Evolutionary conservation across 2,797 vertebrate species (phyloP).

Genomic region (Gadopsis bispinosus): DNA sequence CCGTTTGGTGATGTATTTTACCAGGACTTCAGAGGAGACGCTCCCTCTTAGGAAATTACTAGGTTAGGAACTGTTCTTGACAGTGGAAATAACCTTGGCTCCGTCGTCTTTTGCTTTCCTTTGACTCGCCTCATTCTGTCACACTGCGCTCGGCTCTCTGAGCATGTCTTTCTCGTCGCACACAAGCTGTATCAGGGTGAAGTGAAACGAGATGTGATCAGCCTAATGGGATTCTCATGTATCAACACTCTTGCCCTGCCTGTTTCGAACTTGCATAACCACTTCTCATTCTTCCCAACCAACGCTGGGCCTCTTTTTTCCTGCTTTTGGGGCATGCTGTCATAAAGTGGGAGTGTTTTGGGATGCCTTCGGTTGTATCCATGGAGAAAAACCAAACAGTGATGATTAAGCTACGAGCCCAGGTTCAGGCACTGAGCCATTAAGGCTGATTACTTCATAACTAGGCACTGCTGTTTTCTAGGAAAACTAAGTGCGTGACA

Average conservation of each 20-base stretch:
- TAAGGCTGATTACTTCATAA: constrained; percentile 73
- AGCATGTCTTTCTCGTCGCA: background rate
- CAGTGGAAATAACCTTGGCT: constrained; percentile 44
- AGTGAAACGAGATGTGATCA: constrained; percentile 56
- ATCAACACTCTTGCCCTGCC: constrained; percentile 42
- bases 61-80: background rate
- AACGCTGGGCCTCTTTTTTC: constrained; percentile 26
- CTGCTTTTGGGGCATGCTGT: constrained; percentile 52
- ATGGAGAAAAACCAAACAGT: constrained; percentile 76
- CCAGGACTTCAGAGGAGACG: constrained; percentile 17
- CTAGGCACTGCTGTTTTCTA: constrained; percentile 64
- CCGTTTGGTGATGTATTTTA: constrained; percentile 13
- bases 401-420: constrained; percentile 47
- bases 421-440: constrained; percentile 60
- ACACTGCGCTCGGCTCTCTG: constrained; percentile 7
- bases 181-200: constrained; percentile 33
- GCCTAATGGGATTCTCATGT: constrained; percentile 60
- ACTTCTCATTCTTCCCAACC: constrained; percentile 36
- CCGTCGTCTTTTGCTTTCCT: background rate
- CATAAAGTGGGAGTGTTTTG: constrained; percentile 47
- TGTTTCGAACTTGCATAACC: constrained; percentile 52
- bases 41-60: constrained; percentile 14
- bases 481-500: constrained; percentile 61
- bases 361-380: constrained; percentile 58
- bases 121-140: constrained; percentile 20